These are phyloP conservation scores for Drosophila subsilvestris DNA, from an alignment of 2,888 invertebrate species.

Conservation along the genomic window DNA sequence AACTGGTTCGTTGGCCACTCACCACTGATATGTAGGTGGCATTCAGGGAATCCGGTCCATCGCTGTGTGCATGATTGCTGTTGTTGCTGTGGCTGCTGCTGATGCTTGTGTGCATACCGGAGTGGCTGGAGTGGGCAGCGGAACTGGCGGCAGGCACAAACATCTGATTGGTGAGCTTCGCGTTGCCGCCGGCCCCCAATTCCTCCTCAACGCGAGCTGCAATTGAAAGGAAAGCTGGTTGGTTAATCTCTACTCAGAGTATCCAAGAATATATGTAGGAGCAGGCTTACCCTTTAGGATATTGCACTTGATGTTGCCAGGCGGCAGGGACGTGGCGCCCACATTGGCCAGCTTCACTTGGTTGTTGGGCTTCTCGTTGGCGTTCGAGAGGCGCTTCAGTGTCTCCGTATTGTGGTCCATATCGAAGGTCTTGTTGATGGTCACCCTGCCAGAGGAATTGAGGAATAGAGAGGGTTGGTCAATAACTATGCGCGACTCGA, in stretches of 20 bases:
- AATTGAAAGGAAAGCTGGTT: background rate
- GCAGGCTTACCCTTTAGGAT: constrained; percentile 91
- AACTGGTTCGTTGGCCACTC: constrained; percentile 83
- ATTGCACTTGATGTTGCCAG: constrained; percentile 96
- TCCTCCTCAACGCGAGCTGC: constrained; percentile 88
- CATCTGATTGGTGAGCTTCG: constrained; percentile 86
- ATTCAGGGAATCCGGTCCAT: constrained; percentile 85
- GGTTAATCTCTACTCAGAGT: background rate
- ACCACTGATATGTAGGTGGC: constrained; percentile 92
- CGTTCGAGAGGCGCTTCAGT: constrained; percentile 87
- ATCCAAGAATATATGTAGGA: background rate
- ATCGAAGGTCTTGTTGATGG: constrained; percentile 84
- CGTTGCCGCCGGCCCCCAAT: constrained; percentile 82
- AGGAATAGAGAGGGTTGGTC: constrained; percentile 18
- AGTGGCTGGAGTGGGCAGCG: constrained; percentile 74
- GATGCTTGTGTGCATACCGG: constrained; percentile 53
- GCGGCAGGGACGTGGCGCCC: constrained; percentile 89
- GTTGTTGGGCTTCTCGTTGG: constrained; percentile 88
- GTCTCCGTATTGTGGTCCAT: constrained; percentile 87
- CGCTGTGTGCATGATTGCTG: constrained; percentile 71
- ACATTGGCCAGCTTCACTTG: constrained; percentile 88
- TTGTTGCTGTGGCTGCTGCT: constrained; percentile 49
- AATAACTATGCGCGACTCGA: background rate
- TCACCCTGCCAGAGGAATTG: constrained; percentile 80
- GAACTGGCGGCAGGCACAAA: constrained; percentile 85